Percentiles rank a stretch among this genome's conserved stretches.
These are phyloP conservation scores for Rhabdomys pumilio DNA, from an alignment of 2,797 vertebrate genomes.

Conservation along the genomic window DNA sequence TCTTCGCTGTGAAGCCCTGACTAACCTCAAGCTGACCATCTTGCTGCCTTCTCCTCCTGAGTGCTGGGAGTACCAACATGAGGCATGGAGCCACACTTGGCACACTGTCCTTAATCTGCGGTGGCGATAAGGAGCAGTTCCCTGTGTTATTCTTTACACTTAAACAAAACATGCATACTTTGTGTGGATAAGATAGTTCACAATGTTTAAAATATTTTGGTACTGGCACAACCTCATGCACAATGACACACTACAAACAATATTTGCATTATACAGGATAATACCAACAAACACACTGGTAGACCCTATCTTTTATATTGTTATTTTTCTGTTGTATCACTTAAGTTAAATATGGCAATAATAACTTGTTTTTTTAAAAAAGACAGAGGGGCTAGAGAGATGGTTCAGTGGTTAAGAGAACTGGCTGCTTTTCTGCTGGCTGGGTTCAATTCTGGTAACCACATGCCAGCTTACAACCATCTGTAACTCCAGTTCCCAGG, in stretches of 20 bases:
- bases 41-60: not conserved
- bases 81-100: not conserved
- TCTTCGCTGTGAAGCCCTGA: not conserved
- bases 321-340: not conserved
- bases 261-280: not conserved
- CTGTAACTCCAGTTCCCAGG: not conserved
- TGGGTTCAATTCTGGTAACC: not conserved
- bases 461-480: not conserved
- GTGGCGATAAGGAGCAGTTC: not conserved
- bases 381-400: not conserved
- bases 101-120: not conserved
- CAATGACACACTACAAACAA: slow-evolving; percentile 12
- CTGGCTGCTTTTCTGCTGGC: not conserved
- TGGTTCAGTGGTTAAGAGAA: not conserved
- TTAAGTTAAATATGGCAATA: not conserved
- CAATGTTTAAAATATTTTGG: slow-evolving; percentile 9
- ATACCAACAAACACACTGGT: not conserved
- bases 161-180: not conserved
- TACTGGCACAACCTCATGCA: not conserved
- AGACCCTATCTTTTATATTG: not conserved
- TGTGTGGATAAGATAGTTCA: slow-evolving; percentile 33
- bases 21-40: not conserved
- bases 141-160: slow-evolving; percentile 5
- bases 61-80: not conserved
- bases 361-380: not conserved